Evolutionary conservation across 2,888 invertebrate genomes (phyloP).

Genomic region (Labia minor): DNA sequence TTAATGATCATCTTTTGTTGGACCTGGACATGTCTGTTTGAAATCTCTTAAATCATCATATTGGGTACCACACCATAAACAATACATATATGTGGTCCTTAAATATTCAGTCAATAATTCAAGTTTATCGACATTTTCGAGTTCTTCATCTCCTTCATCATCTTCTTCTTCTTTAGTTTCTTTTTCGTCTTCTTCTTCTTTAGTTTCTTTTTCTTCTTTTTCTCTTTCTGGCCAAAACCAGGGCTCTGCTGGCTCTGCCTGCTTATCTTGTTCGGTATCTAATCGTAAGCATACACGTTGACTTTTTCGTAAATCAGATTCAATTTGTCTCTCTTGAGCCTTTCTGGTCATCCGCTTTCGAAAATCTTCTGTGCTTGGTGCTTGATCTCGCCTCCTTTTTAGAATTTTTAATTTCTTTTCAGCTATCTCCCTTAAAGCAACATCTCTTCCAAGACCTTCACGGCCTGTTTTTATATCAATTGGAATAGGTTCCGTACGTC

Average conservation of each 20-base stretch:
- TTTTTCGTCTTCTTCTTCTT: conserved; percentile 30
- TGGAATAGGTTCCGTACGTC: conserved; percentile 50
- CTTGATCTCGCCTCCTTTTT: conserved; percentile 29
- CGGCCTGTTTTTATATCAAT: conserved; percentile 51
- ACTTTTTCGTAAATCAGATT: conserved; percentile 39
- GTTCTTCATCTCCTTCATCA: conserved; percentile 33
- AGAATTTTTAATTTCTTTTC: conserved; percentile 31
- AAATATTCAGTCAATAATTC: conserved; percentile 53
- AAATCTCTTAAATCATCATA: conserved; percentile 54
- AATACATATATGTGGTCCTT: conserved; percentile 58
- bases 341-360: conserved; percentile 41
- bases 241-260: conserved; percentile 40
- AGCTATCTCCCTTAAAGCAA: conserved; percentile 36
- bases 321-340: conserved; percentile 38
- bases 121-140: conserved; percentile 43
- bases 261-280: conserved; percentile 36
- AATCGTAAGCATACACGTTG: conserved; percentile 48
- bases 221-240: conserved; percentile 47
- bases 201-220: conserved; percentile 26
- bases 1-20: conserved; percentile 49
- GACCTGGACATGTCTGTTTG: conserved; percentile 52
- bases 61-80: conserved; percentile 66
- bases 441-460: conserved; percentile 50
- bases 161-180: conserved; percentile 30
- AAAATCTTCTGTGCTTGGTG: conserved; percentile 39